Evolutionary conservation across 1,140 invertebrate species (phyloP).

Genomic region (Neuroterus valhalla): DNA sequence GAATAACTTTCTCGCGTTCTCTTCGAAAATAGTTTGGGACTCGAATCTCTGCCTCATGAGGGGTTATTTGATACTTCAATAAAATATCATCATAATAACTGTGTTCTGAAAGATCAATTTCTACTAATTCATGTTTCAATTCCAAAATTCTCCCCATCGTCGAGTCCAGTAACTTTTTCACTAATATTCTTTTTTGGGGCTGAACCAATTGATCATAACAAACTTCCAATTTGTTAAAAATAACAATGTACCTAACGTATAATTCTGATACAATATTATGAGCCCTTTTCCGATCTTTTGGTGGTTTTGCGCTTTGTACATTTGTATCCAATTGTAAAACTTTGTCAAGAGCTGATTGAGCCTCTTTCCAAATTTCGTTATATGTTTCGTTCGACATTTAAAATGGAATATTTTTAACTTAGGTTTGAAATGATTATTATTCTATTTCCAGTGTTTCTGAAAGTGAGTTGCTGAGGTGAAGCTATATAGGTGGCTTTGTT

Average conservation of each 20-base stretch:
- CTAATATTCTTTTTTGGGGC: slow-evolving; percentile 90
- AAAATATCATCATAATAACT: slow-evolving; percentile 89
- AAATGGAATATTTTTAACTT: neutral
- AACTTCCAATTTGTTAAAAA: slow-evolving; percentile 84
- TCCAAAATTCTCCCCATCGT: slow-evolving; percentile 86
- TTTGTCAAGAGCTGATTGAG: slow-evolving; percentile 79
- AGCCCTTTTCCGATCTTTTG: slow-evolving; percentile 78
- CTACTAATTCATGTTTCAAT: slow-evolving; percentile 89
- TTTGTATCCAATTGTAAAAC: slow-evolving; percentile 80
- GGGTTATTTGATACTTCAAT: slow-evolving; percentile 78
- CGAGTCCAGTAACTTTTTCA: slow-evolving; percentile 87
- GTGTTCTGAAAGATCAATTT: slow-evolving; percentile 89
- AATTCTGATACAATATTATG: slow-evolving; percentile 78
- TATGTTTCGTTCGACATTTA: slow-evolving; percentile 83
- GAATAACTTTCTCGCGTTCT: slow-evolving; percentile 80
- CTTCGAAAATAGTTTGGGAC: slow-evolving; percentile 82
- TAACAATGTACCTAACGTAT: slow-evolving; percentile 87
- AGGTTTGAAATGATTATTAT: neutral
- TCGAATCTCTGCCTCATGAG: slow-evolving; percentile 79
- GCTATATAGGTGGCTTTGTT: neutral
- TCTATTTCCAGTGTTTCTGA: no score
- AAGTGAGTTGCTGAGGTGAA: no score
- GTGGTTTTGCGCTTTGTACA: slow-evolving; percentile 78
- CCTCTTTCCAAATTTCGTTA: slow-evolving; percentile 80
- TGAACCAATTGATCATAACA: slow-evolving; percentile 95